Evolutionary conservation across 1,140 invertebrate genomes (phyloP), one percentile per base, ranked within the genome.

Genomic region (Bradysia coprophila): DNA sequence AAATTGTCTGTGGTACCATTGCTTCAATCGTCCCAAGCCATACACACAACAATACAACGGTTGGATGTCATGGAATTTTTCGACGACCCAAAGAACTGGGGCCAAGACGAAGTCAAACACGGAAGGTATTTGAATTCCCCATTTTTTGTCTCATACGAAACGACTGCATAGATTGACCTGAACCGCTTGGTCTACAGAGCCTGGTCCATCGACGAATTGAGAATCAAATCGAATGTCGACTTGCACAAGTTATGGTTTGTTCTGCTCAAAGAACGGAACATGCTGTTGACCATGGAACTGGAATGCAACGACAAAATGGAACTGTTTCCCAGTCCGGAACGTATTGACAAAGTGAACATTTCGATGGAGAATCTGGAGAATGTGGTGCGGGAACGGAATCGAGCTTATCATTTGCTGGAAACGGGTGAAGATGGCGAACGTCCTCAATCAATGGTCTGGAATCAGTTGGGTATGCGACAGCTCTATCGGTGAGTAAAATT

Each of bases 241-340:
- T 71, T 98, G 36, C 95, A 99, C 54, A 96, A 98, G 70, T 65
- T 98, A 42, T 99, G 95, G 95, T 96, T 78, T 68, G 72, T 98
- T 20, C 65, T 98, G 42, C 62, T 97, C 19, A 99, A 98, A 67
- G 95, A 98, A 66, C 66, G 76, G 43, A 99, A 99, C 59, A 95
- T 97, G 91, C 65, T 99, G 5, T 59, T 93, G 38, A 98, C 95
- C 15, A 95, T 98, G 93, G 81, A 96, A 65, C 70, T 87, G 44
- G 80, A 80, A 54, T 81, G 73, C 53, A 78, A 79, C 39, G 56
- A 72, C 45, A 65, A 78, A 52, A 61, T 59, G 28, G 63, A 73
- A 59, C 46, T 81, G n/a, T 89, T 98, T 62, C 88, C 93, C 10
- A 95, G 78, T 69, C 90, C 91, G 21, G 94, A 98, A 66, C 71